Percentiles rank a stretch among this genome's conserved stretches.
phyloP scores from a whole-genome alignment of 2,888 invertebrate species.

The Yponomeuta evonymella region DNA sequence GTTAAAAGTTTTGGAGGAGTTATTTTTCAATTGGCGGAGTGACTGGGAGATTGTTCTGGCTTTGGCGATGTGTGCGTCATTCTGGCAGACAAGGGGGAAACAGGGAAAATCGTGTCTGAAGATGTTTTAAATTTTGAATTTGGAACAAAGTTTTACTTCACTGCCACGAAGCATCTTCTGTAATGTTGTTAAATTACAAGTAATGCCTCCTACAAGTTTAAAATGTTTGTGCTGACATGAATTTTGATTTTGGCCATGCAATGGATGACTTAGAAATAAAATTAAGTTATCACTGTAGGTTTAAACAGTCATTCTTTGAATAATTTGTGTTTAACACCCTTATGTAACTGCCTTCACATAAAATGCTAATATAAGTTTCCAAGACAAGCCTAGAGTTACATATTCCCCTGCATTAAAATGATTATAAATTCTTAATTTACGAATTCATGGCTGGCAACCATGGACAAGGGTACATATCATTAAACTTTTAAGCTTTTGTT shows the following conservation, averaged over 20 bases:
- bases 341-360: slow-evolving; percentile 11
- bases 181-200: no score
- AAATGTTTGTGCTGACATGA: no score
- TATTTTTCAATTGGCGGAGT: background rate
- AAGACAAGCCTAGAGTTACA: slow-evolving; percentile 21
- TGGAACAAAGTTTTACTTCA: background rate
- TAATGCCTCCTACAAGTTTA: no score
- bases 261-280: no score
- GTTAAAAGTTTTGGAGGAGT: background rate
- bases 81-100: slow-evolving; percentile 58
- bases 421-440: slow-evolving; percentile 63
- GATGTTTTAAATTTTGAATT: background rate
- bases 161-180: background rate
- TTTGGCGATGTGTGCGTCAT: slow-evolving; percentile 19
- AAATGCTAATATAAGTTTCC: slow-evolving; percentile 13
- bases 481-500: slow-evolving; percentile 29
- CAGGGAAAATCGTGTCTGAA: slow-evolving; percentile 14
- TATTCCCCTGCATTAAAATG: slow-evolving; percentile 45
- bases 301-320: background rate
- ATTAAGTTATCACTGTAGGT: background rate
- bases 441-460: slow-evolving; percentile 47
- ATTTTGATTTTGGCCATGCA: no score
- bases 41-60: background rate
- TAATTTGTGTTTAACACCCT: slow-evolving; percentile 2
- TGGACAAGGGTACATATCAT: slow-evolving; percentile 62